Evolutionary conservation across 2,888 invertebrate genomes (phyloP).

Genomic region (Erebia aethiops): DNA sequence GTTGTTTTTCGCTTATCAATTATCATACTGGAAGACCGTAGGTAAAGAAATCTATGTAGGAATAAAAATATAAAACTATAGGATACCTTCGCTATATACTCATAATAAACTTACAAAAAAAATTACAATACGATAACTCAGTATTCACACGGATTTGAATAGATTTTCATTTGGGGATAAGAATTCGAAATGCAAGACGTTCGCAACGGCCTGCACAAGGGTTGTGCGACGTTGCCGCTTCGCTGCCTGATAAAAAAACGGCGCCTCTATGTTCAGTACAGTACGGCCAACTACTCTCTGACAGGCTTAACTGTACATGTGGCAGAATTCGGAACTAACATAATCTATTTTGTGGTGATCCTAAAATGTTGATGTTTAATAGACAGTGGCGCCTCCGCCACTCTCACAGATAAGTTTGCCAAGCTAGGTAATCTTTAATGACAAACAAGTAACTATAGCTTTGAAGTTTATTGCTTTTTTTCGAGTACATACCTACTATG

Average conservation of each 20-base stretch:
- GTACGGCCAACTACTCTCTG: too few species aligned
- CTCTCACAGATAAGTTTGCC: too few species aligned
- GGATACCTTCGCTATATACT: background rate
- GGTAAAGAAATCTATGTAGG: constrained; percentile 55
- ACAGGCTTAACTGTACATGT: too few species aligned
- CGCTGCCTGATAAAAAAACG: background rate
- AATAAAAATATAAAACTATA: constrained; percentile 25
- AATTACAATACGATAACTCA: background rate
- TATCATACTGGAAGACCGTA: constrained; percentile 74
- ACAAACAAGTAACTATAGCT: too few species aligned
- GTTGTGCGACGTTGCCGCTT: background rate
- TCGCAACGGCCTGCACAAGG: background rate
- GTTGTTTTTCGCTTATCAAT: constrained; percentile 63
- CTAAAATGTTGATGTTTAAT: too few species aligned
- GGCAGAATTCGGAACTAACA: too few species aligned
- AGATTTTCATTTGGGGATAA: background rate
- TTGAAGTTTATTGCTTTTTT: too few species aligned
- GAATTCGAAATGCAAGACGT: background rate
- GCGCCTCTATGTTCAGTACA: too few species aligned
- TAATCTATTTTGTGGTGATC: too few species aligned
- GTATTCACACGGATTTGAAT: background rate
- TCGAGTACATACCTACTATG: too few species aligned
- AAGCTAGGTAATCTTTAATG: too few species aligned
- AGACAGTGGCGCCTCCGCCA: too few species aligned
- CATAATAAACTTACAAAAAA: background rate